phyloP scores from a whole-genome alignment of 1,140 invertebrate genomes.

The Anthonomus grandis region DNA sequence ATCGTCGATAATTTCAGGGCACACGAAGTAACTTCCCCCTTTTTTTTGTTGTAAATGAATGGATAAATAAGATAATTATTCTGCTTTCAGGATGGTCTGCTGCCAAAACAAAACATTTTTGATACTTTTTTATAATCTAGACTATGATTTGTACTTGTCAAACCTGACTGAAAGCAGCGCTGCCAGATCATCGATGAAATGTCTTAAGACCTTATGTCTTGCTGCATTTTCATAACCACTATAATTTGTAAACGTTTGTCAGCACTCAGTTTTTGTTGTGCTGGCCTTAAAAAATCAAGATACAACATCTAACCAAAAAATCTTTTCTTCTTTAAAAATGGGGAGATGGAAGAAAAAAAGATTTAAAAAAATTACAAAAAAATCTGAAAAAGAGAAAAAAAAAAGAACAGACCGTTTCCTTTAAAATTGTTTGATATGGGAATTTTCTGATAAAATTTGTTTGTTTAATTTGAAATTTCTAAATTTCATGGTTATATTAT shows the following conservation, averaged over 20 bases:
- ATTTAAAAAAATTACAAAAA: constrained; percentile 42
- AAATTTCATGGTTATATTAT: too few species aligned
- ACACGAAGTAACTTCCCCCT: neutral
- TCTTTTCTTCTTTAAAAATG: constrained; percentile 36
- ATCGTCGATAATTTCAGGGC: neutral
- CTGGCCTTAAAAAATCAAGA: constrained; percentile 40
- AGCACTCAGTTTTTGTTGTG: constrained; percentile 28
- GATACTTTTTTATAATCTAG: constrained; percentile 46
- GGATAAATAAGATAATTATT: neutral
- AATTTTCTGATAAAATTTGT: too few species aligned
- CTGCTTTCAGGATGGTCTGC: constrained; percentile 25
- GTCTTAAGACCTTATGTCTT: constrained; percentile 49
- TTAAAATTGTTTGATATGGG: too few species aligned
- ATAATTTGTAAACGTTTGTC: constrained; percentile 42
- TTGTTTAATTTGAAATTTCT: too few species aligned
- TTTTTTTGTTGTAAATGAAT: neutral
- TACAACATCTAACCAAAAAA: constrained; percentile 44
- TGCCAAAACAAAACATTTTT: constrained; percentile 37
- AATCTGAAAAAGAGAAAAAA: constrained; percentile 43
- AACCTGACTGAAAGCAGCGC: constrained; percentile 34
- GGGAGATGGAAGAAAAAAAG: constrained; percentile 33
- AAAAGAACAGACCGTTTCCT: constrained; percentile 39
- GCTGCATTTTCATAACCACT: constrained; percentile 46
- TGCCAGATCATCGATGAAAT: constrained; percentile 41
- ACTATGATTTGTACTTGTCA: constrained; percentile 35